These are phyloP conservation scores for Acrocera orbiculus DNA, from an alignment of 2,888 invertebrate species.

Conservation along the genomic window DNA sequence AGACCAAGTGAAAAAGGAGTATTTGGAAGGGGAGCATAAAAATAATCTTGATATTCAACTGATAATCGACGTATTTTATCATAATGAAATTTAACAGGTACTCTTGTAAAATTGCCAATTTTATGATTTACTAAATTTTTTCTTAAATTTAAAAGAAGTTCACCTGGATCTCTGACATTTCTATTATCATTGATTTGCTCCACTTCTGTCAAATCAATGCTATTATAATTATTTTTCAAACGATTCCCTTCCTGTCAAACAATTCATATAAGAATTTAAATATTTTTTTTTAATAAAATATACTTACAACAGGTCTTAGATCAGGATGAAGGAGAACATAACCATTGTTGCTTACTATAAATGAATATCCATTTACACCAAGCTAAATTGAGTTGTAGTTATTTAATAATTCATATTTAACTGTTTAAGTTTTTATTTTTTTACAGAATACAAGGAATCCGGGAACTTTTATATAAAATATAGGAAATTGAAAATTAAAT, in stretches of 20 bases:
- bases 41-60: constrained; percentile 64
- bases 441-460: too few species aligned
- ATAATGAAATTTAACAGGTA: constrained; percentile 65
- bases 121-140: constrained; percentile 50
- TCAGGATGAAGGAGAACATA: constrained; percentile 90
- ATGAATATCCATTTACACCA: constrained; percentile 91
- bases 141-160: constrained; percentile 38
- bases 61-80: constrained; percentile 72
- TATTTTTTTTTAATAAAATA: neutral
- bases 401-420: too few species aligned
- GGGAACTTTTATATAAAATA: too few species aligned
- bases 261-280: neutral
- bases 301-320: constrained; percentile 66
- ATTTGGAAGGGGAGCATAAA: constrained; percentile 58
- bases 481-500: too few species aligned
- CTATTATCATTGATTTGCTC: constrained; percentile 62
- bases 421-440: too few species aligned
- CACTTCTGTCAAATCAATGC: constrained; percentile 87
- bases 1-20: constrained; percentile 80
- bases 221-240: constrained; percentile 85
- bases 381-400: too few species aligned
- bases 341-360: constrained; percentile 93
- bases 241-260: constrained; percentile 1
- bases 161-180: constrained; percentile 45
- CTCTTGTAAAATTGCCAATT: constrained; percentile 43